A percentile compares a stretch with the other conserved stretches of the same genome.
Conservation (phyloP, 2,113 vertebrate genomes). For the Nothobranchius kuhntae region DNA sequence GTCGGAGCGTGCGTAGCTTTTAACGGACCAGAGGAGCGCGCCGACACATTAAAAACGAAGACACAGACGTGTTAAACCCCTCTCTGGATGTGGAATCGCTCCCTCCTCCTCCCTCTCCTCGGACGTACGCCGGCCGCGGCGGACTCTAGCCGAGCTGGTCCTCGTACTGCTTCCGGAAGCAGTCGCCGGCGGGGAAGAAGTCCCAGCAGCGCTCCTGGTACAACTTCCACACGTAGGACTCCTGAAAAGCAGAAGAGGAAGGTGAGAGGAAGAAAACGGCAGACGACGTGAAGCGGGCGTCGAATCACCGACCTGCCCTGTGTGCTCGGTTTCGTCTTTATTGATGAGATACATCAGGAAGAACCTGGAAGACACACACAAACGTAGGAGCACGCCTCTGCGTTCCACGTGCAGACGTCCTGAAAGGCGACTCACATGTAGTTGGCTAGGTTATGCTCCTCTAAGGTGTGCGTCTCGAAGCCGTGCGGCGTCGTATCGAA, state of each 20-base stretch:
- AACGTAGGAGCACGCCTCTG: no score
- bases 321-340: constrained; percentile 94
- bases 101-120: background rate
- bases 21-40: constrained; percentile 45
- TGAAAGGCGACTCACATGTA: constrained; percentile 77
- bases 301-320: constrained; percentile 86
- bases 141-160: constrained; percentile 87
- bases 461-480: constrained; percentile 91
- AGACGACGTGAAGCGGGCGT: background rate
- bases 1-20: constrained; percentile 65
- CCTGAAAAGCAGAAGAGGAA: constrained; percentile 67
- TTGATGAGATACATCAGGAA: constrained; percentile 97
- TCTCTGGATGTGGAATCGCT: background rate
- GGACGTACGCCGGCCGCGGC: background rate
- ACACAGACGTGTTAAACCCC: no score
- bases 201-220: constrained; percentile 94
- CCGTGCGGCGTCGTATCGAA: constrained; percentile 92
- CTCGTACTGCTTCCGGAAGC: constrained; percentile 94
- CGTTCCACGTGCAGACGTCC: no score
- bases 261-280: background rate
- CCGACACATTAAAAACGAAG: constrained; percentile 39
- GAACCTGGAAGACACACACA: constrained; percentile 79
- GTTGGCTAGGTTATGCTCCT: constrained; percentile 92
- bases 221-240: constrained; percentile 96
- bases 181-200: constrained; percentile 92